Percentiles rank a stretch among this genome's conserved stretches.
Evolutionary conservation across 2,113 vertebrate species (phyloP).

Genomic region (Alethe castanea): DNA sequence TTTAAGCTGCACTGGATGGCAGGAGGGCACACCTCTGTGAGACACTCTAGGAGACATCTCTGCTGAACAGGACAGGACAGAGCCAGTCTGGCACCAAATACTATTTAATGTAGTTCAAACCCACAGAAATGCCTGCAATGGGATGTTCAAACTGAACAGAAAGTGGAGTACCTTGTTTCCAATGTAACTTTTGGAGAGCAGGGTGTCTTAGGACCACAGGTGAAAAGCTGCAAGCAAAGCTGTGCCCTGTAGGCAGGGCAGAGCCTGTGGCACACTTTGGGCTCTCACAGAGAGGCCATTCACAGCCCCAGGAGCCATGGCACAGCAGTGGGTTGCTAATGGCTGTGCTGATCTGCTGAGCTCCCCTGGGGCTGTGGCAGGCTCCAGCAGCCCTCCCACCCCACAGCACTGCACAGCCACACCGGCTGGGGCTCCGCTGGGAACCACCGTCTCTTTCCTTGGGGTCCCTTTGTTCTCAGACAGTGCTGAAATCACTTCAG

Average conservation of each 20-base stretch:
- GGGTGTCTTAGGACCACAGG: not conserved
- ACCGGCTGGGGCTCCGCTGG: not conserved
- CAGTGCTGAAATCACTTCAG: not conserved
- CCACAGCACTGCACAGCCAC: not conserved
- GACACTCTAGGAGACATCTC: not conserved
- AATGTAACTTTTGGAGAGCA: not conserved
- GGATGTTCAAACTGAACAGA: not conserved
- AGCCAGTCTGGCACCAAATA: not conserved
- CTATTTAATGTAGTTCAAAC: not conserved
- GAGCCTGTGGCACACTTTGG: not conserved
- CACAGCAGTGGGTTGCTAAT: not conserved
- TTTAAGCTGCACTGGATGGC: not conserved
- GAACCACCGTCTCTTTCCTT: not conserved
- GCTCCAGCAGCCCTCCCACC: not conserved
- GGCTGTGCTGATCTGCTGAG: not conserved
- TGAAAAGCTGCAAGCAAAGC: not conserved
- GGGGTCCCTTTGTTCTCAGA: not conserved
- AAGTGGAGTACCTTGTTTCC: not conserved
- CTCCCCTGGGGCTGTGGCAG: not conserved
- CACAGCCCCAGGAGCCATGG: not conserved
- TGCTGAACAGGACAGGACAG: not conserved
- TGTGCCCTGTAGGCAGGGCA: not conserved
- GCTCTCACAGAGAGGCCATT: not conserved
- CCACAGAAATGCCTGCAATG: not conserved
- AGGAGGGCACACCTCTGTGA: not conserved